Evolutionary conservation across 2,888 invertebrate genomes (phyloP).

Genomic region (Tortricodes alternella): DNA sequence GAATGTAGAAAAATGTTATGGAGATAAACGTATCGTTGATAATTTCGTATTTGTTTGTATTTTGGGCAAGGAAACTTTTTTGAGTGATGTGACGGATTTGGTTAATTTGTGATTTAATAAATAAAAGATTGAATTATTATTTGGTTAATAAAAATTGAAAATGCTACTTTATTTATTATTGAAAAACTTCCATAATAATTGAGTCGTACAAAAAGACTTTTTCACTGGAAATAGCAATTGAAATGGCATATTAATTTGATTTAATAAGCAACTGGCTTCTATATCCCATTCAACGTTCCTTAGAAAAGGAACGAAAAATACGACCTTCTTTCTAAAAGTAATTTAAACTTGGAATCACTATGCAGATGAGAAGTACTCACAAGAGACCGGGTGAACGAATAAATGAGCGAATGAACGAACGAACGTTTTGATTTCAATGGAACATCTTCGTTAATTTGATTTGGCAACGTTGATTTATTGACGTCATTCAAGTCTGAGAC

Average conservation of each 20-base stretch:
- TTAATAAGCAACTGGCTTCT: not conserved
- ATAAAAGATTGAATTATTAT: too few relatives aligned
- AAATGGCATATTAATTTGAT: too few relatives aligned
- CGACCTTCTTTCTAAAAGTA: slow-evolving; percentile 26
- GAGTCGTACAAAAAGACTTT: too few relatives aligned
- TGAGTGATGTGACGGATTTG: not conserved
- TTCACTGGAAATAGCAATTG: too few relatives aligned
- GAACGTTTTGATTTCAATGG: slow-evolving; percentile 29
- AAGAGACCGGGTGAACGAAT: slow-evolving; percentile 26
- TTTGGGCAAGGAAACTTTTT: not conserved
- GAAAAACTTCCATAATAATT: too few relatives aligned
- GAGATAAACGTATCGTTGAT: slow-evolving; percentile 1
- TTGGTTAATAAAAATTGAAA: too few relatives aligned
- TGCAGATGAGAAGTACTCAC: slow-evolving; percentile 29
- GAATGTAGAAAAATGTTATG: slow-evolving; percentile 13
- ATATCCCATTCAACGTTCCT: slow-evolving; percentile 5
- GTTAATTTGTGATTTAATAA: too few relatives aligned
- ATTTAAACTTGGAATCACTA: slow-evolving; percentile 30
- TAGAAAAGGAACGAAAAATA: slow-evolving; percentile 13
- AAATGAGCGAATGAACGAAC: slow-evolving; percentile 23
- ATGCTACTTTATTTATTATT: too few relatives aligned
- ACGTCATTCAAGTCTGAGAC: not conserved
- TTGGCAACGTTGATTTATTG: slow-evolving; percentile 6
- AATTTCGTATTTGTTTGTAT: not conserved
- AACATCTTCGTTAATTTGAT: slow-evolving; percentile 24